Evolutionary conservation across 2,113 vertebrate species (phyloP), one percentile per base, ranked within the genome.

Genomic region (Hippocampus abdominalis): DNA sequence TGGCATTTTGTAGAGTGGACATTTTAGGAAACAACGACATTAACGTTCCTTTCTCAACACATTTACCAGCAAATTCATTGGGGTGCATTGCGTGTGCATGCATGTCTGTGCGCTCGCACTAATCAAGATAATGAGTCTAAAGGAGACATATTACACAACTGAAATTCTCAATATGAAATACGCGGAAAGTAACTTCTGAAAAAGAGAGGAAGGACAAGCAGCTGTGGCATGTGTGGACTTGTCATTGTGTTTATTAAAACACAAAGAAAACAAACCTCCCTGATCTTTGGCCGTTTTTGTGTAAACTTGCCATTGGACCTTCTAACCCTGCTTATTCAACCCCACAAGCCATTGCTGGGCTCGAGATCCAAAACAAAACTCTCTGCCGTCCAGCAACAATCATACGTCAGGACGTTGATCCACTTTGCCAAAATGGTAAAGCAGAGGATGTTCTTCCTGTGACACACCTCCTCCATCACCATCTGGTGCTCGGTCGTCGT

Each of bases 381-480:
- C 36, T 40, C 60, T 63, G 20, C 36, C 13, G 11, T 18, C 36
- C 39, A 6, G 32, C 12, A 39, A n/a, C 18, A 2, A 63, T 40
- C 32, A 39, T 39, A 9, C 5, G 16, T 64, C n/a, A 46, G 23
- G 23, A 64, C 23, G 9, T 64, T 46, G 23, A 64, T 64, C n/a
- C n/a, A 25, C 23, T 46, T 27, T 64, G 63, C 23, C 23, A 64
- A 46, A 64, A 46, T 46, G 63, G 23, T 48, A 46, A 25, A 64
- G 40, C 42, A 64, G n/a, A 46, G 3, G 23, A 46, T 64, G 63
- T 25, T 18, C 40, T 64, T 44, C 40, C 1, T 27, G 40, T 46
- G 23, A 10, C 42, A 25, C 42, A 46, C 63, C 42, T 64, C 63
- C 63, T 46, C 63, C 42, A 64, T 64, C 23, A 46, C 63, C 63